These are phyloP conservation scores for Eriocheir sinensis DNA, from an alignment of 1,140 invertebrate species.

Conservation along the genomic window DNA sequence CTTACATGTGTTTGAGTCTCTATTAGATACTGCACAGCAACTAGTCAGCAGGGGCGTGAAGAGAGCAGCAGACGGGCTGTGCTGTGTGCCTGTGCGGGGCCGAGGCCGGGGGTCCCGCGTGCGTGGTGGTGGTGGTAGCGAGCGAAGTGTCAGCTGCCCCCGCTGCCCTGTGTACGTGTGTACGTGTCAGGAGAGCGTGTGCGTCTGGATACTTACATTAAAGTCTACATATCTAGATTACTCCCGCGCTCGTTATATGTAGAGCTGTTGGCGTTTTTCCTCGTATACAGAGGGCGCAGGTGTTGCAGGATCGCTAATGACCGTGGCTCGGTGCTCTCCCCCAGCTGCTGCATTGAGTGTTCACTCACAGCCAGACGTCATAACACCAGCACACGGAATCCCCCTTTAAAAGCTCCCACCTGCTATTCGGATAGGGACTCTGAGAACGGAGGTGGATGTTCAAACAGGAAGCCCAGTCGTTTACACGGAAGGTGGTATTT, in stretches of 20 bases:
- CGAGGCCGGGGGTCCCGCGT: slow-evolving; percentile 64
- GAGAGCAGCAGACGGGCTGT: slow-evolving; percentile 27
- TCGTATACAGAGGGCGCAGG: background rate
- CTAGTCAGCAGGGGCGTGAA: background rate
- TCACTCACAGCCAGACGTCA: slow-evolving; percentile 67
- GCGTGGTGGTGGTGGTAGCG: slow-evolving; percentile 71
- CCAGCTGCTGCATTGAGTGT: slow-evolving; percentile 47
- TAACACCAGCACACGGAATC: slow-evolving; percentile 59
- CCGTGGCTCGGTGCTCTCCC: background rate
- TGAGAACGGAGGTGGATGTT: slow-evolving; percentile 34
- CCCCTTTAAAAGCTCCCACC: slow-evolving; percentile 67
- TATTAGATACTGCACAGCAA: background rate
- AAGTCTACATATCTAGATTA: slow-evolving; percentile 63
- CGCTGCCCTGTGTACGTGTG: slow-evolving; percentile 72
- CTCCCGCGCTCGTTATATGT: slow-evolving; percentile 51
- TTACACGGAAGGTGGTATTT: slow-evolving; percentile 71
- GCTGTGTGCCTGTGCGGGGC: slow-evolving; percentile 60
- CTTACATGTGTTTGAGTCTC: background rate
- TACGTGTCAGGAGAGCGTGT: slow-evolving; percentile 57
- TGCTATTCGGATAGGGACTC: slow-evolving; percentile 33
- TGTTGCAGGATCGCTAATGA: slow-evolving; percentile 52
- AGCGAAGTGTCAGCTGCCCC: slow-evolving; percentile 75
- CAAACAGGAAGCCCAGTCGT: slow-evolving; percentile 65
- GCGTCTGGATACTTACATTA: slow-evolving; percentile 51
- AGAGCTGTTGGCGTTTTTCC: slow-evolving; percentile 40